Percentiles rank a stretch among this genome's conserved stretches.
Evolutionary conservation across 2,797 vertebrate species (phyloP).

Genomic region (Rhabdophis nuchalis): DNA sequence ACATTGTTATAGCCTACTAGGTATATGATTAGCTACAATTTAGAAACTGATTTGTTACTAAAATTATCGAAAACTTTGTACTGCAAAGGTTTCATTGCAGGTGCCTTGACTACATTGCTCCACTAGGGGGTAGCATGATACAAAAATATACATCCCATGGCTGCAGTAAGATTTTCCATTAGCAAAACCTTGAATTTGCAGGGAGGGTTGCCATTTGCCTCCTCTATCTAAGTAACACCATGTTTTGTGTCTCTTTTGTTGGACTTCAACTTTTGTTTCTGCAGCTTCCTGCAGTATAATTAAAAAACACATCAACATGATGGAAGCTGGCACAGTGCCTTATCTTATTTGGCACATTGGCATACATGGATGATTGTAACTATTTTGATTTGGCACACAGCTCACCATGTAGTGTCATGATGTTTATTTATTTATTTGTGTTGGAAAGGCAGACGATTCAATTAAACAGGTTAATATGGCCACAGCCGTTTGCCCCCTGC

Average conservation of each 20-base stretch:
- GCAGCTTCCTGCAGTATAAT: slow-evolving; percentile 64
- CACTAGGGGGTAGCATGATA: slow-evolving; percentile 46
- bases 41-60: not conserved
- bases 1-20: slow-evolving; percentile 32
- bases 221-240: not conserved
- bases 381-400: slow-evolving; percentile 73
- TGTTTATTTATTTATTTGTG: slow-evolving; percentile 26
- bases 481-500: slow-evolving; percentile 62
- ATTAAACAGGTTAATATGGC: slow-evolving; percentile 76
- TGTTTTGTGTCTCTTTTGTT: slow-evolving; percentile 27
- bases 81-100: slow-evolving; percentile 2
- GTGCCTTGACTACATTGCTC: not conserved
- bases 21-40: slow-evolving; percentile 2
- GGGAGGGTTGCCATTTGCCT: not conserved
- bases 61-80: not conserved
- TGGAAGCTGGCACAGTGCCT: slow-evolving; percentile 54
- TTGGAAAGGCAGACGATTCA: slow-evolving; percentile 59
- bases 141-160: not conserved
- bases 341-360: slow-evolving; percentile 53
- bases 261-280: slow-evolving; percentile 50
- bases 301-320: slow-evolving; percentile 63
- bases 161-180: not conserved
- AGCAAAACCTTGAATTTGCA: not conserved
- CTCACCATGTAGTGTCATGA: slow-evolving; percentile 58
- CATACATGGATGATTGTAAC: slow-evolving; percentile 61